A percentile compares a stretch with the other conserved stretches of the same genome.
phyloP scores from a whole-genome alignment of 2,888 invertebrate species.

The Hylaea fasciaria region DNA sequence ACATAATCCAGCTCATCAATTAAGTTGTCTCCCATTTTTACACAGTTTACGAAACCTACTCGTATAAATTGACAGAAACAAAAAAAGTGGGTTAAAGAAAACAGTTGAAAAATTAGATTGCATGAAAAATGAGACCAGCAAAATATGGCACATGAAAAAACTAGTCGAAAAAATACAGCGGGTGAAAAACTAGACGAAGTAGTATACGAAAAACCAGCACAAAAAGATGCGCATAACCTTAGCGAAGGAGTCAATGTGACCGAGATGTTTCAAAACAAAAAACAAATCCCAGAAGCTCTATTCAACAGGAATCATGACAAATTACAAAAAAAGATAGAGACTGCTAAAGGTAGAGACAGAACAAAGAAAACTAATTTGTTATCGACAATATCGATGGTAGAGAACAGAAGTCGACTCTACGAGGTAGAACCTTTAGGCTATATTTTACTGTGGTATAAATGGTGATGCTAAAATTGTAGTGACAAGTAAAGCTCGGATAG shows the following conservation, averaged over 20 bases:
- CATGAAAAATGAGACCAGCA: no score
- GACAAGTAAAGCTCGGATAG: neutral
- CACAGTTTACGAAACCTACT: no score
- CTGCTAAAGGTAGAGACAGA: conserved; percentile 61
- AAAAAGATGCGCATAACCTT: conserved; percentile 1
- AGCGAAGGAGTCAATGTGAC: conserved; percentile 11
- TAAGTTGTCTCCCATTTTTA: neutral
- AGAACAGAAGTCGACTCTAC: conserved; percentile 58
- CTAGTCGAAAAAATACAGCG: neutral
- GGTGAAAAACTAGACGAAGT: neutral
- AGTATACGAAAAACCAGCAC: neutral
- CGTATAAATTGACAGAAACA: no score
- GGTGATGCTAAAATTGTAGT: conserved; percentile 15
- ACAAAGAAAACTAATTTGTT: conserved; percentile 82
- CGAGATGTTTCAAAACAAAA: conserved; percentile 24
- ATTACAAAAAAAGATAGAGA: conserved; percentile 51
- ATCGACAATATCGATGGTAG: conserved; percentile 77
- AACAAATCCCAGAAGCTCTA: conserved; percentile 35
- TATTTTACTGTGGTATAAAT: conserved; percentile 37
- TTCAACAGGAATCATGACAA: conserved; percentile 54
- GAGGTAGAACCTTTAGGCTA: conserved; percentile 35
- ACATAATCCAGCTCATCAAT: conserved; percentile 9
- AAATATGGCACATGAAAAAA: neutral
- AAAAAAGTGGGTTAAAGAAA: no score
- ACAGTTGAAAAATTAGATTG: no score